Conservation (phyloP, 2,888 invertebrate genomes). For the Cerastis rubricosa region DNA sequence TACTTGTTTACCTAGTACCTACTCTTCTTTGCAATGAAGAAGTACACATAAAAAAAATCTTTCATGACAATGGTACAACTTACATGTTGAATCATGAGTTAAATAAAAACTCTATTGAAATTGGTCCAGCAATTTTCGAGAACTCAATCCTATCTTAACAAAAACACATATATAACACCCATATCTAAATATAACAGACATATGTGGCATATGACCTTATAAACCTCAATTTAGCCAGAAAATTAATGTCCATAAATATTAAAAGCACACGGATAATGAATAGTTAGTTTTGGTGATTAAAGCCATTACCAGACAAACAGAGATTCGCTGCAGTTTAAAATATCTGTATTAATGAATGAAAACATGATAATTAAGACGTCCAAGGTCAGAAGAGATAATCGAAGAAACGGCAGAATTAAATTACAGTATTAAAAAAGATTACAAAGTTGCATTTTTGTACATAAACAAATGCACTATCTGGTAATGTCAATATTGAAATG, state of each 20-base stretch:
- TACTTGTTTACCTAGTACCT: slow-evolving; percentile 10
- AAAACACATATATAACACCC: too few relatives aligned
- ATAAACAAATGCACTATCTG: slow-evolving; percentile 38
- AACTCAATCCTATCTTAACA: background rate
- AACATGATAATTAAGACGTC: background rate
- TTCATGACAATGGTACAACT: background rate
- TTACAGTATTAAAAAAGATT: background rate
- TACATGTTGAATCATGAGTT: slow-evolving; percentile 8
- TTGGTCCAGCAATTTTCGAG: background rate
- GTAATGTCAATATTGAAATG: background rate
- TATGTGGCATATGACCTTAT: too few relatives aligned
- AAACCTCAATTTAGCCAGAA: background rate
- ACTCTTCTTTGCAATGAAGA: slow-evolving; percentile 16
- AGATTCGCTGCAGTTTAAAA: background rate
- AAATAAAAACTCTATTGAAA: slow-evolving; percentile 2
- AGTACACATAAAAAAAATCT: background rate
- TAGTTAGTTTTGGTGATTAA: background rate
- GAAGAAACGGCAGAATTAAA: background rate
- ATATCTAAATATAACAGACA: too few relatives aligned
- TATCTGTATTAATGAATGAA: background rate
- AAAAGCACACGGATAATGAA: too few relatives aligned
- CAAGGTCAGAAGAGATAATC: background rate
- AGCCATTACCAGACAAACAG: background rate
- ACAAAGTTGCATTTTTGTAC: slow-evolving; percentile 12
- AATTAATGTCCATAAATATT: background rate